These are phyloP conservation scores for Passerculus sandwichensis DNA, from an alignment of 2,797 vertebrate genomes.

Conservation along the genomic window DNA sequence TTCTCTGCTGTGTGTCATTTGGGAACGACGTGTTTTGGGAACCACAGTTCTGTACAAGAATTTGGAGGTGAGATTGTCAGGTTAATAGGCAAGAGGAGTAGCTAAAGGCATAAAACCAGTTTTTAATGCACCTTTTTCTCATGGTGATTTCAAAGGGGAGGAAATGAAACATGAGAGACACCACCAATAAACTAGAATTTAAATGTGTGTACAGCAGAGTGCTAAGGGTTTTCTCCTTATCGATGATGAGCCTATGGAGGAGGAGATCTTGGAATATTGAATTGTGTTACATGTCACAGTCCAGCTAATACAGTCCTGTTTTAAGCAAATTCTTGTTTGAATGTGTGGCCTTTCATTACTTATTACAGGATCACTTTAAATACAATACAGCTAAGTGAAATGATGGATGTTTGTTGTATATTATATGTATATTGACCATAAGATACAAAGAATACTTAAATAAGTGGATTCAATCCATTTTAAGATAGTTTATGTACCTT, in stretches of 20 bases:
- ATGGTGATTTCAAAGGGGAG: background rate
- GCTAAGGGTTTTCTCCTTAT: background rate
- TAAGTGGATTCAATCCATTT: conserved; percentile 35
- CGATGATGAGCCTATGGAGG: background rate
- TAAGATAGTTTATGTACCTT: conserved; percentile 31
- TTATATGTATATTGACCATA: conserved; percentile 18
- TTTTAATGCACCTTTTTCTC: background rate
- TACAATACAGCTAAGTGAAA: background rate
- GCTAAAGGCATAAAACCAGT: background rate
- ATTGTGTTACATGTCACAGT: background rate
- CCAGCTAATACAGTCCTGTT: background rate
- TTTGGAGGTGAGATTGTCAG: background rate
- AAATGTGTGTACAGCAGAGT: background rate
- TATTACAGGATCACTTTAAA: conserved; percentile 7
- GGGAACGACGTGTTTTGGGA: background rate
- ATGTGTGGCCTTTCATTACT: conserved; percentile 6
- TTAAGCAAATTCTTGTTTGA: background rate
- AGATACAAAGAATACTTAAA: conserved; percentile 2
- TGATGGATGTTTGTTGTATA: background rate
- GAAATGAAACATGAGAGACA: background rate
- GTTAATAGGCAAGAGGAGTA: background rate
- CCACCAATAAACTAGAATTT: background rate
- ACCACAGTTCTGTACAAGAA: background rate
- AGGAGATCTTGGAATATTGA: background rate
- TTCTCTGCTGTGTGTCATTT: background rate